Percentiles rank a stretch among this genome's conserved stretches.
Evolutionary conservation across 37 sponge, comb jelly and placozoan species (phyloP).

Genomic region (Cliona cf. orientalis): DNA sequence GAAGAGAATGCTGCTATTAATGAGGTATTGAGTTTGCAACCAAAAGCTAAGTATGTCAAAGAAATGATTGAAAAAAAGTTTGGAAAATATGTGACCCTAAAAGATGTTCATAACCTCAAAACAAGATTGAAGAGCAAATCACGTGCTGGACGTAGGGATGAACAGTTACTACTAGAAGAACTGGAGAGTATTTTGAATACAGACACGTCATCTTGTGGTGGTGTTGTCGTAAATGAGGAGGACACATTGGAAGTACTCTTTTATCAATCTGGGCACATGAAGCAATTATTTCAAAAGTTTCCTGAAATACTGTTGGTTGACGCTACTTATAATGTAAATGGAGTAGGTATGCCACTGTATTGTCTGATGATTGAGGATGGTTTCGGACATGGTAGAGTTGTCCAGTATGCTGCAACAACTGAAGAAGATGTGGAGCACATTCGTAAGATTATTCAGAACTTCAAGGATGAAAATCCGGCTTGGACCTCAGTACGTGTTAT

Average conservation of each 20-base stretch:
- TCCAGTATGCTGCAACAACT: slow-evolving; percentile 41
- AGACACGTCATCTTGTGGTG: slow-evolving; percentile 15
- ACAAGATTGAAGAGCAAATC: not conserved
- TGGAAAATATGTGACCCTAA: slow-evolving; percentile 41
- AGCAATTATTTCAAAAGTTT: slow-evolving; percentile 23
- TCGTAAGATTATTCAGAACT: not conserved
- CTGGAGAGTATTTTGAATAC: slow-evolving; percentile 8
- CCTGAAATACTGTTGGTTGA: slow-evolving; percentile 48
- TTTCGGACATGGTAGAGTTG: slow-evolving; percentile 29
- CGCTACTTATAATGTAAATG: slow-evolving; percentile 38
- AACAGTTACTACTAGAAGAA: slow-evolving; percentile 27
- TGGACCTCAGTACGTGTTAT: slow-evolving; percentile 3
- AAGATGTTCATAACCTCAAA: slow-evolving; percentile 48
- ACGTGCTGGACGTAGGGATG: slow-evolving; percentile 16
- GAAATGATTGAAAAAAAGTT: slow-evolving; percentile 14
- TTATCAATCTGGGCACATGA: slow-evolving; percentile 13
- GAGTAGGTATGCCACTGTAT: slow-evolving; percentile 37
- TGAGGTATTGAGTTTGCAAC: slow-evolving; percentile 16
- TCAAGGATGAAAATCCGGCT: slow-evolving; percentile 11
- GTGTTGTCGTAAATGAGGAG: slow-evolving; percentile 12
- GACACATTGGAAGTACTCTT: slow-evolving; percentile 18
- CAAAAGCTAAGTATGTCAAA: slow-evolving; percentile 32
- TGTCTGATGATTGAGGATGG: slow-evolving; percentile 52
- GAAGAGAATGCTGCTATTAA: slow-evolving; percentile 8
- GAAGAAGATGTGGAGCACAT: slow-evolving; percentile 27